Percentiles rank a stretch among this genome's conserved stretches.
Conservation (phyloP, 2,888 invertebrate species). For the Hypercompe scribonia region DNA sequence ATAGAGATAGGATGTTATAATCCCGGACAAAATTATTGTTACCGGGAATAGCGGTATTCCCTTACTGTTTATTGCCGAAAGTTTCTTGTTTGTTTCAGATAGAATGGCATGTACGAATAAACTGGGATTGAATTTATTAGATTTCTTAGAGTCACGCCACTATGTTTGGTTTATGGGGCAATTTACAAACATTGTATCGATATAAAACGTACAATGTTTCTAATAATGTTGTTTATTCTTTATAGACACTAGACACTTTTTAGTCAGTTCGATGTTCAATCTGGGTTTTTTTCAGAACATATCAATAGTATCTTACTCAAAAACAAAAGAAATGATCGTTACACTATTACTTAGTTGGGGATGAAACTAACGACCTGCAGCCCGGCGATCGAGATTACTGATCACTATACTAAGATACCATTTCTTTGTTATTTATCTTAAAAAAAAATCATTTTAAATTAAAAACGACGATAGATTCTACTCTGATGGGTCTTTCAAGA, state of each 20-base stretch:
- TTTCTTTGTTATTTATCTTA: too few species aligned
- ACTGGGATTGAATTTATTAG: conserved; percentile 40
- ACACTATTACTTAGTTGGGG: too few species aligned
- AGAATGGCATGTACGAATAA: conserved; percentile 23
- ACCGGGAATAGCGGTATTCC: conserved; percentile 32
- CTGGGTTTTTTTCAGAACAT: not conserved
- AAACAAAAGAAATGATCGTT: too few species aligned
- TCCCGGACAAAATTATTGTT: conserved; percentile 40
- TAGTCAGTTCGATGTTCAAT: not conserved
- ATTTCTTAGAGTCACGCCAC: conserved; percentile 18
- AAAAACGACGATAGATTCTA: too few species aligned
- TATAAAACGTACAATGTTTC: conserved; percentile 8
- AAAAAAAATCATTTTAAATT: too few species aligned
- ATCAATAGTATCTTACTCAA: too few species aligned
- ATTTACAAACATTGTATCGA: conserved; percentile 19
- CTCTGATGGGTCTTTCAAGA: too few species aligned
- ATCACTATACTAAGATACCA: too few species aligned
- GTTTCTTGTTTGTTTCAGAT: conserved; percentile 39
- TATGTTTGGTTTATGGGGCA: conserved; percentile 17
- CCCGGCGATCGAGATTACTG: too few species aligned
- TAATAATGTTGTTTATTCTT: conserved; percentile 4
- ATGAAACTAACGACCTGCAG: too few species aligned
- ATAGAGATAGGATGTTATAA: conserved; percentile 31
- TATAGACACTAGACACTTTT: not conserved
- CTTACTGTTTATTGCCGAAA: conserved; percentile 44